phyloP scores from a whole-genome alignment of 2,888 invertebrate genomes.

The Mechanitis mazaeus region DNA sequence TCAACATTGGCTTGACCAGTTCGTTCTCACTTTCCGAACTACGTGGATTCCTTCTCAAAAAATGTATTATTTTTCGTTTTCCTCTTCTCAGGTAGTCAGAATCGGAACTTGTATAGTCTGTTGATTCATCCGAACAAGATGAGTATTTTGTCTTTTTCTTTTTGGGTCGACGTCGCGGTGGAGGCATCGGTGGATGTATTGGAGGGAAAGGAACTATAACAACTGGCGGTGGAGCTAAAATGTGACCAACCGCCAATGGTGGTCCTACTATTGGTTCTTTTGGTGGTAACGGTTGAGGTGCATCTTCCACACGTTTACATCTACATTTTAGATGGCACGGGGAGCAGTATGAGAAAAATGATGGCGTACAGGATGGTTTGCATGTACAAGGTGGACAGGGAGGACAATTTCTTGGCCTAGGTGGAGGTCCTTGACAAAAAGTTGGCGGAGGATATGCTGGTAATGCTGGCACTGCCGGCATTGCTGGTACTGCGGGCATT shows the following conservation, averaged over 20 bases:
- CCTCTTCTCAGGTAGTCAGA: conserved; percentile 18
- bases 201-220: conserved; percentile 31
- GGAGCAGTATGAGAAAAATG: conserved; percentile 61
- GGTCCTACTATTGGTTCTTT: conserved; percentile 9
- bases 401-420: conserved; percentile 42
- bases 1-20: conserved; percentile 35
- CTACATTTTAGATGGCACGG: conserved; percentile 54
- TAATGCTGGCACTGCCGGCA: conserved; percentile 2
- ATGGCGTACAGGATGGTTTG: conserved; percentile 54
- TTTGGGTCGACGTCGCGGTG: conserved; percentile 15
- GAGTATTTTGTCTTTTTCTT: conserved; percentile 15
- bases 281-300: conserved; percentile 18
- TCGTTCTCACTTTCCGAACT: conserved; percentile 29
- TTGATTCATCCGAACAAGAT: conserved; percentile 26
- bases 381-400: conserved; percentile 62
- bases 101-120: conserved; percentile 27
- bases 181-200: conserved; percentile 15
- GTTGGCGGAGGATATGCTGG: conserved; percentile 28
- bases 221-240: conserved; percentile 27
- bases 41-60: conserved; percentile 22
- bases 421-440: conserved; percentile 31
- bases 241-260: conserved; percentile 16
- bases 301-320: conserved; percentile 19
- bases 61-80: conserved; percentile 21
- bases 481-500: conserved; percentile 10